A percentile compares a stretch with the other conserved stretches of the same genome.
These are phyloP conservation scores for Synanceia verrucosa DNA, from an alignment of 2,797 vertebrate species.

Conservation along the genomic window DNA sequence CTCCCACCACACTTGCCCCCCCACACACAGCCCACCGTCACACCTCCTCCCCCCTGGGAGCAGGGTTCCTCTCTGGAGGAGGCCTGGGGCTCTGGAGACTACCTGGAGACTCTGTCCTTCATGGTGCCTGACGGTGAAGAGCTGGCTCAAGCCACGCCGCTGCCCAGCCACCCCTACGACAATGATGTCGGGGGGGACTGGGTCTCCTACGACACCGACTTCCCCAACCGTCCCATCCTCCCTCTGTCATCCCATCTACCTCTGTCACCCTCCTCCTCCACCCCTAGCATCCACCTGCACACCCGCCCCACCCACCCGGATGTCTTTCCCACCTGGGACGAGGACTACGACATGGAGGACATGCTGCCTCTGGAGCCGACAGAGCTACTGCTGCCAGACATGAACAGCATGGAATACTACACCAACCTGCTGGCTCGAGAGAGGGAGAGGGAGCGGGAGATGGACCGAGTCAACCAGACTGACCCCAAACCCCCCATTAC, in stretches of 20 bases:
- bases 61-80: constrained; percentile 79
- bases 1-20: constrained; percentile 77
- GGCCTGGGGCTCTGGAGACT: constrained; percentile 88
- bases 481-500: constrained; percentile 40
- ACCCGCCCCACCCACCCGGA: constrained; percentile 56
- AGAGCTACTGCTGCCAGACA: constrained; percentile 72
- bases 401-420: constrained; percentile 80
- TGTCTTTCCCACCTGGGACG: constrained; percentile 51
- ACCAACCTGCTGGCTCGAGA: constrained; percentile 68
- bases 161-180: constrained; percentile 75
- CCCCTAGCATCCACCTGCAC: constrained; percentile 41
- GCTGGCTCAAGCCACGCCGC: constrained; percentile 72
- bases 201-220: constrained; percentile 84
- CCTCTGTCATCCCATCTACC: constrained; percentile 80
- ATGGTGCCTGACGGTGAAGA: constrained; percentile 81
- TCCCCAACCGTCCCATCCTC: constrained; percentile 84
- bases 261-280: constrained; percentile 58
- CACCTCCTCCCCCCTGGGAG: constrained; percentile 76
- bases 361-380: constrained; percentile 64
- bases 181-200: constrained; percentile 67
- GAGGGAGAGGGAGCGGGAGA: background rate
- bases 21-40: constrained; percentile 78
- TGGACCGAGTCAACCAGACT: background rate
- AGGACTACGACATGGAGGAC: constrained; percentile 76
- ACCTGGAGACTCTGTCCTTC: constrained; percentile 86